Evolutionary conservation across 2,113 vertebrate species (phyloP).

Genomic region (Pavo muticus): DNA sequence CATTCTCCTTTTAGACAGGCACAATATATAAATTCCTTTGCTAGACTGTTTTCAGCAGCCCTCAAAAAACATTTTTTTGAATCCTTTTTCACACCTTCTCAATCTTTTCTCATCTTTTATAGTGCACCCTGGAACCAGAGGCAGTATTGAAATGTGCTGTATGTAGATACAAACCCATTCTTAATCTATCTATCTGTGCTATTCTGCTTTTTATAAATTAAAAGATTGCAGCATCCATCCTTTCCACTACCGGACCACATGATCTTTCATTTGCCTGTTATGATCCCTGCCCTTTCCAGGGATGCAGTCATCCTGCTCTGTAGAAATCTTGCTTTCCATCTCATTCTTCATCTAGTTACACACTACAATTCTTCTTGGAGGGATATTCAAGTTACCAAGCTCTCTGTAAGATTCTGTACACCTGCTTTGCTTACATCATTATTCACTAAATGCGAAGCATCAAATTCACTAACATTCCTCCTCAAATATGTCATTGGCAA

Average conservation of each 20-base stretch:
- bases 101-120: neutral
- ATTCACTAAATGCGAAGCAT: neutral
- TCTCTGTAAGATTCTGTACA: neutral
- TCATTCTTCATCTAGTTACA: neutral
- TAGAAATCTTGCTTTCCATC: neutral
- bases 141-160: neutral
- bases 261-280: neutral
- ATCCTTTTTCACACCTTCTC: neutral
- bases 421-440: neutral
- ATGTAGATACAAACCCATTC: neutral
- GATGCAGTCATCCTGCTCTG: neutral
- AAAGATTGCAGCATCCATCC: neutral
- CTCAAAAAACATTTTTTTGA: neutral
- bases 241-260: neutral
- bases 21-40: neutral
- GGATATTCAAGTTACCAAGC: neutral
- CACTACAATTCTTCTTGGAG: neutral
- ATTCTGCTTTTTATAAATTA: neutral
- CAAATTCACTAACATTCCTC: neutral
- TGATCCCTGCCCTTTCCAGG: neutral
- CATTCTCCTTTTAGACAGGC: neutral
- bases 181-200: neutral
- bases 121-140: neutral
- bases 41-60: neutral
- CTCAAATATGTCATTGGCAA: neutral